Evolutionary conservation across 2,797 vertebrate species (phyloP).

Genomic region (Apogon hyalosoma): DNA sequence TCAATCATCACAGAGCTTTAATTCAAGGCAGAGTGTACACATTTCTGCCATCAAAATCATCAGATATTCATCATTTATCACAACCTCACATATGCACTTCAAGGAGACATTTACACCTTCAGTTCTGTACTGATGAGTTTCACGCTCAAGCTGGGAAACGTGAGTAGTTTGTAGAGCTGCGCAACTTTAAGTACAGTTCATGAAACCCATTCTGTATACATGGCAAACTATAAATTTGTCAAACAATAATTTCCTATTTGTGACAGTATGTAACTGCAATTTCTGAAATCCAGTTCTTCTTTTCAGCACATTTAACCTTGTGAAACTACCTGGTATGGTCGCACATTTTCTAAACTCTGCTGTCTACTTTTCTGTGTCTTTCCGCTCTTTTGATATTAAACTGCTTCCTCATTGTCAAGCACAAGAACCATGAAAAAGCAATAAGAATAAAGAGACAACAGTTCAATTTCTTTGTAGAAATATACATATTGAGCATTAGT

Average conservation of each 20-base stretch:
- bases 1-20: slow-evolving; percentile 1
- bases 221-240: neutral
- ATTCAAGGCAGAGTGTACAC: no score
- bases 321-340: slow-evolving; percentile 23
- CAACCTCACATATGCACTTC: no score
- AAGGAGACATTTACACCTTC: no score
- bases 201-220: slow-evolving; percentile 1
- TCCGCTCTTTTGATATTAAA: slow-evolving; percentile 36
- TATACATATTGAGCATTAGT: neutral
- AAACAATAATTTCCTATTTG: slow-evolving; percentile 10
- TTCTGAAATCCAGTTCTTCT: slow-evolving; percentile 12
- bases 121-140: no score
- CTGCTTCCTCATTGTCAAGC: slow-evolving; percentile 33
- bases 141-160: no score
- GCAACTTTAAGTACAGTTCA: neutral
- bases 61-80: no score
- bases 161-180: neutral
- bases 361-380: slow-evolving; percentile 4
- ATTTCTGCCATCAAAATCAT: slow-evolving; percentile 1
- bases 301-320: slow-evolving; percentile 33
- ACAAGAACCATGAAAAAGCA: slow-evolving; percentile 18
- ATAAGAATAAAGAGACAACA: slow-evolving; percentile 4
- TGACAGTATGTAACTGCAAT: slow-evolving; percentile 5
- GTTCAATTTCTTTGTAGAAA: neutral
- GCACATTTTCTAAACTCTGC: slow-evolving; percentile 12